Base-by-base conservation (phyloP, 35 echinoderm and acorn worm species). In the Eucidaris tribuloides region DNA sequence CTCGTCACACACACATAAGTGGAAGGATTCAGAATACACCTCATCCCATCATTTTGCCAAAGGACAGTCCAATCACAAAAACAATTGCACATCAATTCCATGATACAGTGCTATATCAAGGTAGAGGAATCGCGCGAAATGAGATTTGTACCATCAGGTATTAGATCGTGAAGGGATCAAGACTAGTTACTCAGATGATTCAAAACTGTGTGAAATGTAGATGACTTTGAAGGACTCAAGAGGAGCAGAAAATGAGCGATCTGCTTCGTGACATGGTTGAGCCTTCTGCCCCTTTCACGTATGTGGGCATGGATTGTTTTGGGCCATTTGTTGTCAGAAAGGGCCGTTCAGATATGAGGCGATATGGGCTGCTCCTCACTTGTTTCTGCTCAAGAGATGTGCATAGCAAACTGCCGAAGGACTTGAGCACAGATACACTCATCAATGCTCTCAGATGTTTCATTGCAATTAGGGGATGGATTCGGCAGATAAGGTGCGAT, bases 361-460 rank as follows among this genome's bases (percentile, higher is more conserved):
- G 81, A 66, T 90, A 90, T 90, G 87, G 87, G 2, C 46, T 86
- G 15, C 33, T 90, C 3, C 83, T 90, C 79, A 90, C 79, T 7
- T 90, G 79, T 42, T 58, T 90, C 64, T 23, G n/a, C 7, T 83
- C 79, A 4, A 70, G 87, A 77, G 80, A 65, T 27, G 62, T 91
- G 23, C 89, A 91, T 68, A 91, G 78, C 55, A 82, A 85, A 66
- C 58, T 60, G 4, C 5, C 82, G 2, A 62, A 49, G 33, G 50
- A 63, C 19, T 65, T 91, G 23, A 79, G 43, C n/a, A 80, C 81
- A 39, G 82, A 85, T 77, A 24, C 45, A 40, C 85, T 91, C 58
- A 85, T 91, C 62, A 91, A 79, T 79, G 82, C 70, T 18, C 58
- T 91, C 7, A 46, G 89, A 17, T 35, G 82, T 29, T 3, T 91